A percentile compares a stretch with the other conserved stretches of the same genome.
Evolutionary conservation across 1,140 invertebrate species (phyloP).

Genomic region (Neodiprion virginianus): DNA sequence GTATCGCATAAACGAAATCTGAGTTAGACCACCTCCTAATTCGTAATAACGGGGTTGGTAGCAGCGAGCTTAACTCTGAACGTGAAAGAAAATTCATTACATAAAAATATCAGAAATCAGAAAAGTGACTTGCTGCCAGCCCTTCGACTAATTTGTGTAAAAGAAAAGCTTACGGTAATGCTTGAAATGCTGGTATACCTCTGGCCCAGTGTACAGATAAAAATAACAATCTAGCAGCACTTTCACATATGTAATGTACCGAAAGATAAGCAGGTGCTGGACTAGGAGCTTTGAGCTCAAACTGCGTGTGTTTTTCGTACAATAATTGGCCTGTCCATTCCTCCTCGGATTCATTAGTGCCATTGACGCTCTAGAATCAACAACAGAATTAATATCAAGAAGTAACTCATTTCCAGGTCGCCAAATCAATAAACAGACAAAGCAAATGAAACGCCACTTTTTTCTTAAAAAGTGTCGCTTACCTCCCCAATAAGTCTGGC

Average conservation of each 20-base stretch:
- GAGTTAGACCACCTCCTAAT: too few species aligned
- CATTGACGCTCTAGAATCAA: conserved; percentile 59
- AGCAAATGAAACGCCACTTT: conserved; percentile 27
- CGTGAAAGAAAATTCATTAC: not conserved
- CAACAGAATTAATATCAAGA: conserved; percentile 25
- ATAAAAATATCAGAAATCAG: not conserved
- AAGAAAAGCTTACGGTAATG: conserved; percentile 68
- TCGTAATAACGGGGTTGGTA: too few species aligned
- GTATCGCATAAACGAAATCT: too few species aligned
- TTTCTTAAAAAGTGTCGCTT: conserved; percentile 27
- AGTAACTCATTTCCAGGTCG: conserved; percentile 24
- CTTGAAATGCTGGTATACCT: conserved; percentile 83
- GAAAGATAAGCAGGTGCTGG: conserved; percentile 83
- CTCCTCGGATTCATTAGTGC: conserved; percentile 59
- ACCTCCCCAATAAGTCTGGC: conserved; percentile 68
- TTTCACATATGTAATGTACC: conserved; percentile 91
- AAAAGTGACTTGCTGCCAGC: too few species aligned
- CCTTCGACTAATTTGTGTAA: too few species aligned
- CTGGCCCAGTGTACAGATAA: conserved; percentile 88
- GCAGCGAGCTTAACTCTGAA: too few species aligned
- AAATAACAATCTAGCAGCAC: conserved; percentile 87
- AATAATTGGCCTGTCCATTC: conserved; percentile 70
- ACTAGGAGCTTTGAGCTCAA: conserved; percentile 83
- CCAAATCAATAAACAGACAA: conserved; percentile 38
- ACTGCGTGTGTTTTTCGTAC: conserved; percentile 73